Conservation (phyloP, 2,797 vertebrate genomes). For the Thalassophryne amazonica region DNA sequence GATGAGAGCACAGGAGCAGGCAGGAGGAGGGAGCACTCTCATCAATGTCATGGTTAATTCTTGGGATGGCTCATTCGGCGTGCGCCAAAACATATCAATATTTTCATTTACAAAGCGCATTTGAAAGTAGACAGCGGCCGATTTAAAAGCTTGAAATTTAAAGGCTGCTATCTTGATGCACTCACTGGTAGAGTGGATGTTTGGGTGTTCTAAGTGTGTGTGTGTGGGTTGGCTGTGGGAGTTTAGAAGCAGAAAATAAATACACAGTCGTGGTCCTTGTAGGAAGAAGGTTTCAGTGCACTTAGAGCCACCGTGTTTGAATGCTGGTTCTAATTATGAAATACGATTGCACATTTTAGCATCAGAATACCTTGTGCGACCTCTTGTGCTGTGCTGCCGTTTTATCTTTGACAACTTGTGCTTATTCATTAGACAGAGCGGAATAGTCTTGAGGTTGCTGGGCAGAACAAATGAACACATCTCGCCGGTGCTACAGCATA, state of each 20-base stretch:
- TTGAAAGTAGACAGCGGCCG: slow-evolving; percentile 26
- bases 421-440: slow-evolving; percentile 49
- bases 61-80: slow-evolving; percentile 25
- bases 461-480: slow-evolving; percentile 32
- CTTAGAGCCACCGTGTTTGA: too few relatives aligned
- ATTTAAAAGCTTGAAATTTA: slow-evolving; percentile 43
- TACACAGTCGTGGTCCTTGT: not conserved
- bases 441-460: slow-evolving; percentile 34
- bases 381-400: slow-evolving; percentile 6
- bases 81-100: slow-evolving; percentile 48
- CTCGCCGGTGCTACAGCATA: slow-evolving; percentile 15
- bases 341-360: not conserved
- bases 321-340: too few relatives aligned
- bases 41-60: slow-evolving; percentile 40
- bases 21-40: slow-evolving; percentile 13
- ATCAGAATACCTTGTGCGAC: slow-evolving; percentile 2
- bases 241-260: not conserved
- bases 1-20: slow-evolving; percentile 8
- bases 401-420: slow-evolving; percentile 46
- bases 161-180: slow-evolving; percentile 23
- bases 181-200: slow-evolving; percentile 22
- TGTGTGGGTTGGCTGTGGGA: slow-evolving; percentile 16
- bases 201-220: slow-evolving; percentile 14
- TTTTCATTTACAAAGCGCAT: slow-evolving; percentile 25
- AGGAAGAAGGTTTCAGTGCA: not conserved